Evolutionary conservation across 2,113 vertebrate species (phyloP).

Genomic region (Vombatus ursinus): DNA sequence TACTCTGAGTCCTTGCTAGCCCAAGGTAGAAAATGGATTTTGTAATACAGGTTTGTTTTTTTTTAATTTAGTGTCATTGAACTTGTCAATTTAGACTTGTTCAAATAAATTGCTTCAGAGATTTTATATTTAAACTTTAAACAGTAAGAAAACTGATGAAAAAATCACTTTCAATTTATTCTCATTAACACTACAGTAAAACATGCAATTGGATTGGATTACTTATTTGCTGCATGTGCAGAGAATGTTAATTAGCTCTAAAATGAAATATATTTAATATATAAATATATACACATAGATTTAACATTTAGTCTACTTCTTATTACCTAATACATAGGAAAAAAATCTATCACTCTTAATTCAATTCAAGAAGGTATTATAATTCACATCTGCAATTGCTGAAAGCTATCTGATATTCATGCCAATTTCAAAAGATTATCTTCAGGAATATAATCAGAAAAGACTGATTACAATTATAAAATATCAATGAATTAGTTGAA

Average conservation of each 20-base stretch:
- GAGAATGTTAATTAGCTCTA: constrained; percentile 51
- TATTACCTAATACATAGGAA: constrained; percentile 39
- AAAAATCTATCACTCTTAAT: constrained; percentile 60
- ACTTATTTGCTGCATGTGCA: constrained; percentile 14
- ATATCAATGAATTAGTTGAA: constrained; percentile 33
- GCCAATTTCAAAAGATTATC: constrained; percentile 19
- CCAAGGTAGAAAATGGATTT: constrained; percentile 40
- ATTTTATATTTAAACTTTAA: constrained; percentile 53
- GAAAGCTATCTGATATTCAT: constrained; percentile 43
- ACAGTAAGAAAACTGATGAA: constrained; percentile 30
- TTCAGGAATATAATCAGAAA: constrained; percentile 28
- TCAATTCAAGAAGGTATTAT: constrained; percentile 33
- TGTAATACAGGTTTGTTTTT: constrained; percentile 29
- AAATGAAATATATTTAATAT: constrained; percentile 26
- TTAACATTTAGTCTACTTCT: constrained; percentile 3
- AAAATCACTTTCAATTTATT: constrained; percentile 37
- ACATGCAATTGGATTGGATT: constrained; percentile 7
- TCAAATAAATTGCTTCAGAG: constrained; percentile 44
- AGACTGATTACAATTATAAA: constrained; percentile 30
- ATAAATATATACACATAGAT: neutral
- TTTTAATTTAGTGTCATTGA: constrained; percentile 24
- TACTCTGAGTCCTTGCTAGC: constrained; percentile 29
- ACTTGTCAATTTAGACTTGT: constrained; percentile 36
- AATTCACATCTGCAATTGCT: constrained; percentile 62
- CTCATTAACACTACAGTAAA: constrained; percentile 21